Evolutionary conservation across 1,140 invertebrate species (phyloP), one percentile per base, ranked within the genome.

Genomic region (Vanessa tameamea): DNA sequence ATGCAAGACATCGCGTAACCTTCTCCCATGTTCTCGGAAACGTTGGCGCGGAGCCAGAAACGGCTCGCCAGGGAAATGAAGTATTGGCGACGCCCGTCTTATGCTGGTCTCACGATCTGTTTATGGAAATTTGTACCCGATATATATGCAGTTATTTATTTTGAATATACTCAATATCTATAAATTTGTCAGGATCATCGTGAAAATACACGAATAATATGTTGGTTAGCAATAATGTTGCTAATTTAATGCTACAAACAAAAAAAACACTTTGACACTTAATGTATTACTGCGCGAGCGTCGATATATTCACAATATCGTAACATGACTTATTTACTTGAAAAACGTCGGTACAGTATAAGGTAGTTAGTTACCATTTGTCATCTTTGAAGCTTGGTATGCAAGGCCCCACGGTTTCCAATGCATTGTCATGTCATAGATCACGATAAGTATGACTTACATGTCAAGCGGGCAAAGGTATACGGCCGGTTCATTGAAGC

Each of bases 1-100:
- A 85, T 83, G 83, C 88, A 87, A 89, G 87, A 90, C 90, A 82
- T 89, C 87, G 80, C 82, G 86, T 91, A 91, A 92, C 89, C 88
- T 92, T 92, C 90, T 87, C 79, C 77, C 79, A 79, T 72, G 82
- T 90, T 90, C 90, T 92, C 83, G 87, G 89, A 91, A 91, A 82
- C 82, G 78, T 82, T 91, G 90, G 90, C 88, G 65, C 53, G 66
- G 47, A 23, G 84, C 88, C 90, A 90, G 80, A 77, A 82, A 68
- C 81, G 78, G 77, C 84, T 83, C 81, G 82, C 84, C 84, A 78
- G 84, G 75, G 83, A 87, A 87, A 88, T 89, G 85, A 88, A 85
- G 87, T 82, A 87, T 87, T 80, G 82, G 85, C 82, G 85, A 86
- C 85, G 87, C 76, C 78, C 81, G 84, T 83, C 85, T 82, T 84